Base-by-base conservation (phyloP, 2,888 invertebrate species). In the Pilophorus perplexus region DNA sequence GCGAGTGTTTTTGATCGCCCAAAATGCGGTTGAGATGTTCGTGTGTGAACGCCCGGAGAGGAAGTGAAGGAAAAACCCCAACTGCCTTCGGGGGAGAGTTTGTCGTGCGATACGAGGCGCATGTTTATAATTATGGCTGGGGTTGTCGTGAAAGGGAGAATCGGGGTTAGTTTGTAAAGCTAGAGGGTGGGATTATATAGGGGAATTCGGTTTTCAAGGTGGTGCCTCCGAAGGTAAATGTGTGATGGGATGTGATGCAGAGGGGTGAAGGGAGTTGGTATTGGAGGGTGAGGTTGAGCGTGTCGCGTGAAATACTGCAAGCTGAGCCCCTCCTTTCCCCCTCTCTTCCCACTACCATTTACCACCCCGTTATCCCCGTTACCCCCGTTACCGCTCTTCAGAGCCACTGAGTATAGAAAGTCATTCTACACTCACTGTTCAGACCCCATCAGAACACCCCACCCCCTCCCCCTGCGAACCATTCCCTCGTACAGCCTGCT, bases 231-330 rank as follows among this genome's bases (percentile, higher is more conserved):
- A 52, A 52, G 52, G 52, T 27, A n/a, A n/a, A n/a, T n/a, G n/a
- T n/a, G n/a, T n/a, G n/a, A n/a, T n/a, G n/a, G n/a, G n/a, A n/a
- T n/a, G n/a, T n/a, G n/a, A n/a, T n/a, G n/a, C n/a, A n/a, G n/a
- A n/a, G 23, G 28, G 27, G 22, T 3, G 5, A 6, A 46, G 46
- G 5, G 12, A 44, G 44, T 3, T 20, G 27, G 27, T 6, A 27
- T 6, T 25, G 16, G 52, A 27, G 27, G 23, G 33, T 20, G 54
- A 18, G 37, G 14, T 33, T 18, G 18, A 16, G 37, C 54, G 54
- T 54, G 37, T 33, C 37, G 14, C 18, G 28, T 54, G 54, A 54
- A 54, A 54, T 54, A 54, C 37, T 54, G 54, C 54, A 14, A 28
- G 28, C 25, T 16, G 52, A 14, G 28, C 2, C 14, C 10, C 52